Evolutionary conservation across 2,797 vertebrate genomes (phyloP), one percentile per base, ranked within the genome.

Genomic region (Acanthis flammea): DNA sequence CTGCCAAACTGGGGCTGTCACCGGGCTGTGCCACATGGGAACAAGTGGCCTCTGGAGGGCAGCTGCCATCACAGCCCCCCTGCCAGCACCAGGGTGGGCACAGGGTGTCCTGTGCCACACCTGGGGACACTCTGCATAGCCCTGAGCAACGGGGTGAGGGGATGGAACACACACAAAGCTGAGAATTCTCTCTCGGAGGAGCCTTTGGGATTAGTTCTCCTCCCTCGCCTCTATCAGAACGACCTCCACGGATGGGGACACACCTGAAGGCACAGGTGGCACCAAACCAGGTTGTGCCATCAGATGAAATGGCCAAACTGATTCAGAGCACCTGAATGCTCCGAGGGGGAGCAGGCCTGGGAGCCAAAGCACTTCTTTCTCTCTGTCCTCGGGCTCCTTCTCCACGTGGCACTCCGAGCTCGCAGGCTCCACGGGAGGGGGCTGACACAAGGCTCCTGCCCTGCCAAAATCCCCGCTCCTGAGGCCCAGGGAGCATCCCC

Each of bases 131-230:
- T 97, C 98, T 98, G 98, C 97, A 96, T 88, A 97, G 97, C 97
- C 95, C 97, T 91, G 94, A 51, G 44, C 77, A 72, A 63, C 37
- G 25, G 88, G 79, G 75, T 45, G 71, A 75, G 92, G 95, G 97
- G 96, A 96, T 90, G 92, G 97, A 98, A 98, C 97, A 98, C 98
- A 98, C 98, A 98, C 97, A 98, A 95, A 95, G 92, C 95, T 94
- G 84, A 57, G 4, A 28, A 71, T 83, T 81, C 92, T 79, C 93
- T 75, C 96, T 45, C 7, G 17, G 68, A 88, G 84, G 88, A 97
- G 94, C 94, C 91, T 90, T 19, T 60, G 93, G 90, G 90, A 81
- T 87, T 31, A 86, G 85, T 41, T 76, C 60, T 90, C 87, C 84
- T 93, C 94, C 82, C 91, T 95, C 58, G 6, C 91, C 95, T 89